A percentile compares a stretch with the other conserved stretches of the same genome.
Evolutionary conservation across 1,140 invertebrate species (phyloP).

Genomic region (Diabrotica virgifera): DNA sequence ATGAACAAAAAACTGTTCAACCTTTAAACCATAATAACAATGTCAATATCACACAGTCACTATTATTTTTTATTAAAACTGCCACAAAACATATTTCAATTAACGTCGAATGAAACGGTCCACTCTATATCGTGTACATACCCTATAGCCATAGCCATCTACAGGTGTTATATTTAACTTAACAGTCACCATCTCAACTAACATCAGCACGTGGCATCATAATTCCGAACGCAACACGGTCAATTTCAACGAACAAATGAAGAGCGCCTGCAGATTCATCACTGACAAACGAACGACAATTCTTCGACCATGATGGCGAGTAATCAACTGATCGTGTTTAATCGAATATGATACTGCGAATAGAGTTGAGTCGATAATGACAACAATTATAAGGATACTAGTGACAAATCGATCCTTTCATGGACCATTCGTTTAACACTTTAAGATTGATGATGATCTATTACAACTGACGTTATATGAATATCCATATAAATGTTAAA

Average conservation of each 20-base stretch:
- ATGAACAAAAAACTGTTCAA: too few species aligned
- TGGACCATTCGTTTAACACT: background rate
- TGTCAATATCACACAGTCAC: too few species aligned
- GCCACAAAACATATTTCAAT: too few species aligned
- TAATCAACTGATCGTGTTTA: background rate
- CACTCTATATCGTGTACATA: background rate
- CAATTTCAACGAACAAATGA: background rate
- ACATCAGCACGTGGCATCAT: slow-evolving; percentile 6
- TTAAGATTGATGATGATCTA: too few species aligned
- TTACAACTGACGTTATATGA: too few species aligned
- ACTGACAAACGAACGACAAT: background rate
- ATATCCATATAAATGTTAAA: too few species aligned
- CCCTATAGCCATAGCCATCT: background rate
- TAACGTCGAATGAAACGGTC: too few species aligned
- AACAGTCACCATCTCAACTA: slow-evolving; percentile 16
- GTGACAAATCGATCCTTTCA: background rate
- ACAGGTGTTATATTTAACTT: slow-evolving; percentile 13
- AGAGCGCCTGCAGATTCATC: slow-evolving; percentile 16
- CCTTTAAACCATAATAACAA: too few species aligned
- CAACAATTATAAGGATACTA: background rate
- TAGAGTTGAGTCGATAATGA: background rate
- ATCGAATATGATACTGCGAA: slow-evolving; percentile 2
- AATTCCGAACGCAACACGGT: slow-evolving; percentile 2
- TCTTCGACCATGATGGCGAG: background rate
- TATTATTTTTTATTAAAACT: too few species aligned